Base-by-base conservation (phyloP, 2,797 vertebrate genomes). In the Lagocephalus sceleratus region DNA sequence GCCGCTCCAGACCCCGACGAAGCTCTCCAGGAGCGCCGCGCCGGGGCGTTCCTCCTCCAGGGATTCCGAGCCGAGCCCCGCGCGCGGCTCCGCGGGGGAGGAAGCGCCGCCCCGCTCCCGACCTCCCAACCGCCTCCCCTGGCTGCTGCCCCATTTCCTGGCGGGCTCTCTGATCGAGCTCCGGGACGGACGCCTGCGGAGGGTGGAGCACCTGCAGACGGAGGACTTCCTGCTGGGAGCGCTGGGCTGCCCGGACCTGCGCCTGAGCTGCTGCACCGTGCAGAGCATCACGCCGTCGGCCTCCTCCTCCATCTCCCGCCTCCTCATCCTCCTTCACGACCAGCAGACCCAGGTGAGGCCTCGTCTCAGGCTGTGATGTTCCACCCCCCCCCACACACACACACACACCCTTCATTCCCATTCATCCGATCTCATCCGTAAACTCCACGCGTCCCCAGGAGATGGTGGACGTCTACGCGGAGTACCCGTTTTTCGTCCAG, bases 161-260 rank as follows among this genome's bases (percentile, higher is more conserved):
- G 87, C 84, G 0, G 90, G 90, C 48, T 90, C 90, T 19, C 81
- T 92, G 51, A 89, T 92, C 9, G 89, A 92, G 81, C 88, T 92
- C 21, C 69, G 72, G 25, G 87, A 89, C 0, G 90, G 91, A 3
- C 78, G 66, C 25, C 80, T 90, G 64, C 87, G 87, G 56, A 78
- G 68, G 54, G 90, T 92, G 68, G 90, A 91, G 56, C 87, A 91
- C 63, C 73, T 92, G 61, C 85, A 79, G 73, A 89, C 86, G 0
- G 88, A 91, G 65, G 91, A 92, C 71, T 91, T 92, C 63, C 77
- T 90, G 71, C 66, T 82, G 17, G 88, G 88, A n/a, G 85, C 87
- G 0, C 64, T 81, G 26, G 81, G 81, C 42, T 83, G 87, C 57
- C 90, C 89, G 0, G 87, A 88, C 57, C 70, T 92, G 23, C 87